phyloP scores from a whole-genome alignment of 2,113 vertebrate species.

The Eira barbara region DNA sequence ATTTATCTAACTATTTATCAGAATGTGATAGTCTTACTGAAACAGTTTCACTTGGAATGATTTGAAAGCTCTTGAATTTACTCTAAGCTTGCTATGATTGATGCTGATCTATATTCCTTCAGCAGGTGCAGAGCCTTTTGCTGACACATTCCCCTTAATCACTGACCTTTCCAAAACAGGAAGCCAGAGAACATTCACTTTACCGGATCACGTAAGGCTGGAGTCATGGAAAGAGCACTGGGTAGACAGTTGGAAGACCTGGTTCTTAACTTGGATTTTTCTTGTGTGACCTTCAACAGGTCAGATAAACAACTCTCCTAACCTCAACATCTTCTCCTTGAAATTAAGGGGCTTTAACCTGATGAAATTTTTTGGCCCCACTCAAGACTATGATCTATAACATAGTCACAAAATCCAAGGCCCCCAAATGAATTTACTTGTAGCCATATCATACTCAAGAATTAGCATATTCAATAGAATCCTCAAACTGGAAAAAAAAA shows the following conservation, averaged over 20 bases:
- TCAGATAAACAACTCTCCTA: not conserved
- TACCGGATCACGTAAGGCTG: not conserved
- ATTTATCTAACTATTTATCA: not conserved
- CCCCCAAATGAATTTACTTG: not conserved
- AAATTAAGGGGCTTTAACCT: not conserved
- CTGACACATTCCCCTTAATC: not conserved
- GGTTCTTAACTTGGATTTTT: not conserved
- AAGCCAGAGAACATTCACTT: not conserved
- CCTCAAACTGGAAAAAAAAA: not conserved
- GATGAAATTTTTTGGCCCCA: not conserved
- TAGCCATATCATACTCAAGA: not conserved
- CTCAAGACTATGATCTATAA: not conserved
- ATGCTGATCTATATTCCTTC: not conserved
- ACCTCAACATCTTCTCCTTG: not conserved
- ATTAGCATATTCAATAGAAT: not conserved
- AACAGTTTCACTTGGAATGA: constrained; percentile 59
- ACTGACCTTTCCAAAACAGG: not conserved
- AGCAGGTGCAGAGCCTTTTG: not conserved
- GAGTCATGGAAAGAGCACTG: not conserved
- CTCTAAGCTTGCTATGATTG: not conserved
- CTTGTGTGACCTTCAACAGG: not conserved
- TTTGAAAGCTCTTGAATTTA: not conserved
- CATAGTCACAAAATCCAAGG: not conserved
- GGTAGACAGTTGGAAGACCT: not conserved
- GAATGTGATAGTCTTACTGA: not conserved